Evolutionary conservation across 2,113 vertebrate genomes (phyloP), one percentile per base, ranked within the genome.

Genomic region (Mobula hypostoma): DNA sequence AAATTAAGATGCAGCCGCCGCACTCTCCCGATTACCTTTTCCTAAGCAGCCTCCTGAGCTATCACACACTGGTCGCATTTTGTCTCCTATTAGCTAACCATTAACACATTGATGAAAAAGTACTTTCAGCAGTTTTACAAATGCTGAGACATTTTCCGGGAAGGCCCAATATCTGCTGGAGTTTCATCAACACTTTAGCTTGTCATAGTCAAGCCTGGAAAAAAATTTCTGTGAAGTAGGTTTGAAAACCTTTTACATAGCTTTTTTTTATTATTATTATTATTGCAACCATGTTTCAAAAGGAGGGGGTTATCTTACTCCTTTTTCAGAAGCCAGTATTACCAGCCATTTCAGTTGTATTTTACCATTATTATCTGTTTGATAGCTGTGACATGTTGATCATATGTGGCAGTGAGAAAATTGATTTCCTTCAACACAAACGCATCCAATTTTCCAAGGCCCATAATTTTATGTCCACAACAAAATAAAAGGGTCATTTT

Each of bases 401-500:
- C 97, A 98, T 97, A 98, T 96, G 96, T 96, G 96, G 97, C 97
- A 98, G 98, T 97, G 98, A 98, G 98, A 98, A 98, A 98, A 99
- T 99, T 99, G 98, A 99, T 99, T 98, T 98, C 97, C 96, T 96
- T 97, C 97, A 97, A 96, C 97, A 98, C 97, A 98, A 98, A 98
- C 97, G 97, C 97, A 97, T 98, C 97, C 99, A 99, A 99, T 99
- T 98, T 99, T 98, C 97, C 96, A 97, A 96, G 97, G 97, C 97
- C 98, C 98, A 98, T 99, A 99, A 99, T 99, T 99, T 98, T 98
- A 98, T 97, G 97, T 98, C 98, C 98, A 98, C 98, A 98, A 98
- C 98, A 99, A 98, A 99, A 99, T 99, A 98, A 98, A 98, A 98
- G 98, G 98, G 98, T 98, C 97, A 98, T 99, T 99, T 99, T 97